phyloP scores from a whole-genome alignment of 2,113 vertebrate species.

The Mirza zaza region DNA sequence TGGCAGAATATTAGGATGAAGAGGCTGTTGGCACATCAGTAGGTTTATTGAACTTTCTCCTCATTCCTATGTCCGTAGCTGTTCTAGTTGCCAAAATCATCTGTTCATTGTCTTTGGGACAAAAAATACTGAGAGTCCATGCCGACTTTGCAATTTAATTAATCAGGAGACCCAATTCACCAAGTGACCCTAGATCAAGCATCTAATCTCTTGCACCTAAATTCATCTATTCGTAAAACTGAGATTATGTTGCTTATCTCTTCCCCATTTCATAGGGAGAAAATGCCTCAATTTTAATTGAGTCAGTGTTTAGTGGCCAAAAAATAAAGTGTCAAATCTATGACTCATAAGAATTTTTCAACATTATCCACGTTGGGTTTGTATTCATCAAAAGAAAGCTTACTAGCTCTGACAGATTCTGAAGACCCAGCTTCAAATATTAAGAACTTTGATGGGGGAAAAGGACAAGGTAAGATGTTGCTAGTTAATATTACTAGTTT shows the following conservation, averaged over 20 bases:
- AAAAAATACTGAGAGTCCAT: not conserved
- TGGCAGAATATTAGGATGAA: not conserved
- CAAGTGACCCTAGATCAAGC: not conserved
- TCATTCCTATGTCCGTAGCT: not conserved
- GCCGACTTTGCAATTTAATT: not conserved
- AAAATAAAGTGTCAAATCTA: constrained; percentile 12
- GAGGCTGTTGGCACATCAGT: not conserved
- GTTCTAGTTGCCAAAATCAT: not conserved
- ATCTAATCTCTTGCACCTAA: not conserved
- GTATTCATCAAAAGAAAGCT: constrained; percentile 5
- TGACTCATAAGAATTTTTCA: not conserved
- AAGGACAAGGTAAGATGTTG: not conserved
- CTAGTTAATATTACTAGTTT: constrained; percentile 21
- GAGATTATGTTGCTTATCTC: not conserved
- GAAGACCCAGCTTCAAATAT: not conserved
- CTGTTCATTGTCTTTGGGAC: not conserved
- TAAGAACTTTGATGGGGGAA: not conserved
- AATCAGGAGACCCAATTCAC: constrained; percentile 5
- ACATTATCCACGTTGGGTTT: not conserved
- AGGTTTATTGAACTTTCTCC: not conserved
- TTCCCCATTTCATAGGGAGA: not conserved
- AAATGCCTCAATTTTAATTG: not conserved
- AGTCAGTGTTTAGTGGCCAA: not conserved
- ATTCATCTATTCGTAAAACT: constrained; percentile 14
- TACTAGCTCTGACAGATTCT: not conserved